Percentiles rank a stretch among this genome's conserved stretches.
Evolutionary conservation across 2,888 invertebrate species (phyloP).

Genomic region (Coelogynopora nodosa): DNA sequence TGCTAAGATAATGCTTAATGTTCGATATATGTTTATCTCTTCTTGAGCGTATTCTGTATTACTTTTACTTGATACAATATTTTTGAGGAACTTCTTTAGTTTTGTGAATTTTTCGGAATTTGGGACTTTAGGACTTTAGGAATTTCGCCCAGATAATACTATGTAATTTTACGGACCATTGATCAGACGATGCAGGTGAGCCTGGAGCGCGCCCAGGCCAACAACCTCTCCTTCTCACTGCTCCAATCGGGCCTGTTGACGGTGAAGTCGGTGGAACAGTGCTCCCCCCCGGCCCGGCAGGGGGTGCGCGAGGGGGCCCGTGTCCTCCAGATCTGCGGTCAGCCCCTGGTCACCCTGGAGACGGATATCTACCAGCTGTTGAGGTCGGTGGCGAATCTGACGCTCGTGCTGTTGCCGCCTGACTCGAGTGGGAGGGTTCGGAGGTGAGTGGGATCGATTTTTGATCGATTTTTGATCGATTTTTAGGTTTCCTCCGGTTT

Average conservation of each 20-base stretch:
- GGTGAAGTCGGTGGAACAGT: not conserved
- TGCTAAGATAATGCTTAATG: no score
- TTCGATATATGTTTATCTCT: no score
- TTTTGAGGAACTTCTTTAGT: no score
- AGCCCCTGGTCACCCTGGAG: not conserved
- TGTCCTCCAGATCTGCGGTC: not conserved
- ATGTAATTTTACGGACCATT: no score
- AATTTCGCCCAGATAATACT: no score
- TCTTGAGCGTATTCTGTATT: no score
- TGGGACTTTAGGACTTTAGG: no score
- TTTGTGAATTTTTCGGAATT: no score
- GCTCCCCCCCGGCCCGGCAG: not conserved
- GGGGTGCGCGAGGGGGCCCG: slow-evolving; percentile 8
- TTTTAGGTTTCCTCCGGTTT: no score
- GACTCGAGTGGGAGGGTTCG: not conserved
- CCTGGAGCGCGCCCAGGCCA: slow-evolving; percentile 4
- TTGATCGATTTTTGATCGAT: no score
- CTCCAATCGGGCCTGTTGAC: not conserved
- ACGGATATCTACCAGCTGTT: not conserved
- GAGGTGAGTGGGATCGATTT: no score
- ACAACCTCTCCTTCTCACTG: not conserved
- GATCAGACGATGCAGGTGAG: not conserved
- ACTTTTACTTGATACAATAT: no score
- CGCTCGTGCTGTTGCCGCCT: not conserved
- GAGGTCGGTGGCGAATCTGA: not conserved